Percentiles rank a stretch among this genome's conserved stretches.
Evolutionary conservation across 1,140 invertebrate genomes (phyloP).

Genomic region (Drosophila cardini): DNA sequence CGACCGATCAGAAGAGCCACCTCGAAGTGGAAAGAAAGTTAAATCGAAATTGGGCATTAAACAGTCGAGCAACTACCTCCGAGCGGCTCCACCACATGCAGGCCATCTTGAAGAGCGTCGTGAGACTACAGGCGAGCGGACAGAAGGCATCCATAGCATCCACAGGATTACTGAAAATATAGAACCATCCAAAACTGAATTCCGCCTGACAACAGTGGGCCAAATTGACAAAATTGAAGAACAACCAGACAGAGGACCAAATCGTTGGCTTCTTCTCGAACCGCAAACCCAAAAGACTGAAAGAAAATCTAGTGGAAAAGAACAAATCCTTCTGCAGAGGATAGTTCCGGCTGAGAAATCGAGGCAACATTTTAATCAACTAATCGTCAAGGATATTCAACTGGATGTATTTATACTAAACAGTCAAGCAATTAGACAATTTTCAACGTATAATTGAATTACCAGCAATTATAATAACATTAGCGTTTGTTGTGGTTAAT

Average conservation of each 20-base stretch:
- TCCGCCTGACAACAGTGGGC: slow-evolving; percentile 70
- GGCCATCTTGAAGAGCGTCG: slow-evolving; percentile 62
- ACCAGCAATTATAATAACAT: background rate
- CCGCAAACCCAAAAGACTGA: slow-evolving; percentile 46
- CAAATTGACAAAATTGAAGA: slow-evolving; percentile 61
- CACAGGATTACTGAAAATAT: slow-evolving; percentile 49
- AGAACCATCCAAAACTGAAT: slow-evolving; percentile 57
- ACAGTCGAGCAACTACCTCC: too few species aligned
- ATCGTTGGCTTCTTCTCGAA: slow-evolving; percentile 32
- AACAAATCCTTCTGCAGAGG: slow-evolving; percentile 64
- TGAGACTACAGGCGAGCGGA: slow-evolving; percentile 62
- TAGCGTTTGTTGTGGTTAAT: slow-evolving; percentile 5
- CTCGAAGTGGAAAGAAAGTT: slow-evolving; percentile 1
- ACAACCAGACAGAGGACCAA: slow-evolving; percentile 36
- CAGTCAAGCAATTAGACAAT: slow-evolving; percentile 9
- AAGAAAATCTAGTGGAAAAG: slow-evolving; percentile 63
- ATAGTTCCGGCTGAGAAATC: slow-evolving; percentile 49
- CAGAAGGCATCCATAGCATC: slow-evolving; percentile 74
- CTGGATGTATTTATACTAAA: slow-evolving; percentile 43
- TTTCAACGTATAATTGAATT: slow-evolving; percentile 1
- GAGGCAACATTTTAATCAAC: slow-evolving; percentile 50
- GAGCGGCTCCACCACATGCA: slow-evolving; percentile 62
- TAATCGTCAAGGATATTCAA: background rate
- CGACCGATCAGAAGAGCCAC: slow-evolving; percentile 44
- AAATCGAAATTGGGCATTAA: too few species aligned